These are phyloP conservation scores for Pseudomyrmex sp. DNA, from an alignment of 1,140 invertebrate genomes.

Conservation along the genomic window DNA sequence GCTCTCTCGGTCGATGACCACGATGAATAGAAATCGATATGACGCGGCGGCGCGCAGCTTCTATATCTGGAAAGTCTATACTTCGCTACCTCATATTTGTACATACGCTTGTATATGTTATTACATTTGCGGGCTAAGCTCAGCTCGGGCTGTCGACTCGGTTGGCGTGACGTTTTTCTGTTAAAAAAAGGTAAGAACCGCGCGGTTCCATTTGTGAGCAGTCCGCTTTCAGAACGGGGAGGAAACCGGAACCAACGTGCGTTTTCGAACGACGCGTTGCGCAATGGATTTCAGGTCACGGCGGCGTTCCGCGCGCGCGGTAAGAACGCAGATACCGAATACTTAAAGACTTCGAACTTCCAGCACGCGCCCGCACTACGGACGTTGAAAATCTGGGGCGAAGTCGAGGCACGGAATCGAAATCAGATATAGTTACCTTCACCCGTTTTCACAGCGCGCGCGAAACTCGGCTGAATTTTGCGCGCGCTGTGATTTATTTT, in stretches of 20 bases:
- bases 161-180: constrained; percentile 16
- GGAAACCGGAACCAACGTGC: constrained; percentile 7
- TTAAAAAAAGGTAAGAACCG: not conserved
- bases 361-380: not conserved
- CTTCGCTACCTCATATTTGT: not conserved
- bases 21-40: constrained; percentile 11
- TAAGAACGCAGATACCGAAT: constrained; percentile 49
- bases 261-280: not conserved
- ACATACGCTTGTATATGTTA: not conserved
- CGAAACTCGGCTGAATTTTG: constrained; percentile 1
- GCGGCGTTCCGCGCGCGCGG: not conserved
- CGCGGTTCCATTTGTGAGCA: not conserved
- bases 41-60: too few relatives aligned
- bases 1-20: not conserved
- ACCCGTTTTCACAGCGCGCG: not conserved
- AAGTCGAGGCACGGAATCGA: constrained; percentile 27
- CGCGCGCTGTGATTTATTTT: constrained; percentile 35
- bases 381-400: constrained; percentile 12
- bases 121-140: constrained; percentile 1
- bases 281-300: constrained; percentile 53
- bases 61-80: not conserved
- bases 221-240: not conserved
- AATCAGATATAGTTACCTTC: constrained; percentile 43
- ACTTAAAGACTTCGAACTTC: constrained; percentile 53
- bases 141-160: not conserved